Percentiles rank a stretch among this genome's conserved stretches.
Conservation (phyloP, 2,888 invertebrate genomes). For the Euzetes globulus region DNA sequence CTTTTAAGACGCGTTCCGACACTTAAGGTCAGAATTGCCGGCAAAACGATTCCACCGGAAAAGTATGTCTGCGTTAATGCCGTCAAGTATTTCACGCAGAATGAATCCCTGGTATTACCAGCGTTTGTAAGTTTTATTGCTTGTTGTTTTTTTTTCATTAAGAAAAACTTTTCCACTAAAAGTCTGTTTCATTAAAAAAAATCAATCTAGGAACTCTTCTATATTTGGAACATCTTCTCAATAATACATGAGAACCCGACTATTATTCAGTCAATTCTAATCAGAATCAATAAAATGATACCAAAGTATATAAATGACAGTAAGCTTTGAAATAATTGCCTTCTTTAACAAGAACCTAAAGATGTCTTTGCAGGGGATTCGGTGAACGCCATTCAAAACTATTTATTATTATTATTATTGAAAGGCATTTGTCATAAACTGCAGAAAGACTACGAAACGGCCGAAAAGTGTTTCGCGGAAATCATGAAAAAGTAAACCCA, state of each 20-base stretch:
- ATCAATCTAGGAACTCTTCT: conserved; percentile 67
- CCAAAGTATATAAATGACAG: conserved; percentile 22
- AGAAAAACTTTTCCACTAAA: background rate
- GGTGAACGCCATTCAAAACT: conserved; percentile 45
- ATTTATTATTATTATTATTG: conserved; percentile 64
- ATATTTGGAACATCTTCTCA: conserved; percentile 85
- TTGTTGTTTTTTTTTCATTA: background rate
- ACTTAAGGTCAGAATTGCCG: conserved; percentile 81
- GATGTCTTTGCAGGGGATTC: background rate
- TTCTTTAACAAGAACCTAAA: no score
- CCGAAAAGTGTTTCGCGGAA: conserved; percentile 63
- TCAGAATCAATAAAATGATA: conserved; percentile 44
- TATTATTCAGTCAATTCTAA: conserved; percentile 47
- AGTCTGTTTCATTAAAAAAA: no score
- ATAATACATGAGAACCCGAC: conserved; percentile 65
- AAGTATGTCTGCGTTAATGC: conserved; percentile 86
- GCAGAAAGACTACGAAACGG: conserved; percentile 66
- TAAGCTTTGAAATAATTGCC: background rate
- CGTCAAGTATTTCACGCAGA: conserved; percentile 66
- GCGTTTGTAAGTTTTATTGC: conserved; percentile 53
- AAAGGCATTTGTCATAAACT: conserved; percentile 74
- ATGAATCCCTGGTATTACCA: conserved; percentile 66
- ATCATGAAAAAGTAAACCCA: conserved; percentile 54
- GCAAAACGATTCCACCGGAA: conserved; percentile 92
- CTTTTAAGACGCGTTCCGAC: conserved; percentile 56